These are phyloP conservation scores for Dasypus novemcinctus DNA, from an alignment of 2,113 vertebrate species.

Conservation along the genomic window DNA sequence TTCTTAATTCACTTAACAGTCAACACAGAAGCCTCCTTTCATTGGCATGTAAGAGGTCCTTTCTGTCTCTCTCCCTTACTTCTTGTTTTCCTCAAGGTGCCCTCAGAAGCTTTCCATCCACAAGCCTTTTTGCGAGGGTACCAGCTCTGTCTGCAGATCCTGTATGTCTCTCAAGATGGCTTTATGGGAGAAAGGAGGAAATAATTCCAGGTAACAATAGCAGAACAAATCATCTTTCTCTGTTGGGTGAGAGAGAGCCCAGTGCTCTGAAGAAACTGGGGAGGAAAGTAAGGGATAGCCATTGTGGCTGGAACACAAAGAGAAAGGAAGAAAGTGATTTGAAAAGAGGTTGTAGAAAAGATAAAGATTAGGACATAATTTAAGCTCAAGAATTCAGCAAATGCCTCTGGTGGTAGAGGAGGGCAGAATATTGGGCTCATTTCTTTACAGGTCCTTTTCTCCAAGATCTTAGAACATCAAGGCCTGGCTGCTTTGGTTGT, in stretches of 20 bases:
- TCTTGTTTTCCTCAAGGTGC: background rate
- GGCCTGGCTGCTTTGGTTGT: background rate
- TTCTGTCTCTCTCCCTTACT: background rate
- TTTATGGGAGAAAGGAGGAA: background rate
- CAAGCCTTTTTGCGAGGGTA: background rate
- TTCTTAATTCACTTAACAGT: background rate
- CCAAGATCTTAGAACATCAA: background rate
- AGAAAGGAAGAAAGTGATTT: background rate
- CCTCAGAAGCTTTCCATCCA: background rate
- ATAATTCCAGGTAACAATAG: background rate
- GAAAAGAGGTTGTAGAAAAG: background rate
- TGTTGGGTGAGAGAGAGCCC: background rate
- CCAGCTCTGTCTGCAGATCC: background rate
- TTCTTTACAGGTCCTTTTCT: background rate
- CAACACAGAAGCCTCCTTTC: background rate
- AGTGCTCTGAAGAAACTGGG: background rate
- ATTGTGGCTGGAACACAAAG: background rate
- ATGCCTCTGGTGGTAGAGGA: background rate
- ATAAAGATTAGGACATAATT: background rate
- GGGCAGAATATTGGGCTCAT: background rate
- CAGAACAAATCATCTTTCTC: background rate
- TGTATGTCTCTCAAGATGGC: background rate
- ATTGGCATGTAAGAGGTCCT: background rate
- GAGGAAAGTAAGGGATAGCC: background rate
- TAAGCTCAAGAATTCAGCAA: background rate